Evolutionary conservation across 2,113 vertebrate genomes (phyloP).

Genomic region (Athene noctua): DNA sequence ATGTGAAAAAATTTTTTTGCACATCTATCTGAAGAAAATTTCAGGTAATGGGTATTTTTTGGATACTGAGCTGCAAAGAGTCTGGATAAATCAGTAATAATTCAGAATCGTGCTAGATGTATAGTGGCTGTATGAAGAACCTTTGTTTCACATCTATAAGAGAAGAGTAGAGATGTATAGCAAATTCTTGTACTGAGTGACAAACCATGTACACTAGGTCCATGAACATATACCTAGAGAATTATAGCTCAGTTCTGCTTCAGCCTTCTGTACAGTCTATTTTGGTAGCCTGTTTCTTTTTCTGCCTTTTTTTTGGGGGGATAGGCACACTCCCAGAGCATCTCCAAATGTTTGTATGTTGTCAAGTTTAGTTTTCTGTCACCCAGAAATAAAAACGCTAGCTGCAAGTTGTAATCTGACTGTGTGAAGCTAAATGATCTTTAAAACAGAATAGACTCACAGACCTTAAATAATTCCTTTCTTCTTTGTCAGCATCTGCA

Average conservation of each 20-base stretch:
- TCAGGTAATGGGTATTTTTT: neutral
- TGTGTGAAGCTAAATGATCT: neutral
- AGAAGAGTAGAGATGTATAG: neutral
- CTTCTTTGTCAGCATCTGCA: constrained; percentile 15
- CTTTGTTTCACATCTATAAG: neutral
- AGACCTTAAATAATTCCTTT: constrained; percentile 40
- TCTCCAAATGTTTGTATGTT: neutral
- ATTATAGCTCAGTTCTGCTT: neutral
- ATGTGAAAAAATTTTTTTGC: neutral
- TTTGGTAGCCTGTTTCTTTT: neutral
- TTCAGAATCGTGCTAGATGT: neutral
- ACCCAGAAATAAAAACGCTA: neutral
- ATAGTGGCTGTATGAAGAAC: neutral
- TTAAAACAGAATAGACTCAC: constrained; percentile 6
- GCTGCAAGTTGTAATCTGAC: neutral
- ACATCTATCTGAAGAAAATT: neutral
- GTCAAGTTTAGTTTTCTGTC: neutral
- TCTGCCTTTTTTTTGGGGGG: neutral
- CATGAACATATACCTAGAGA: neutral
- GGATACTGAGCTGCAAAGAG: neutral
- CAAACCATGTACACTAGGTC: neutral
- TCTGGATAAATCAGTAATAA: neutral
- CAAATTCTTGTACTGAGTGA: neutral
- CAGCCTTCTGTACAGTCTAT: neutral
- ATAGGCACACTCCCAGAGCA: neutral